A percentile compares a stretch with the other conserved stretches of the same genome.
Evolutionary conservation across 2,888 invertebrate genomes (phyloP).

Genomic region (Caenorhabditis drosophilae): DNA sequence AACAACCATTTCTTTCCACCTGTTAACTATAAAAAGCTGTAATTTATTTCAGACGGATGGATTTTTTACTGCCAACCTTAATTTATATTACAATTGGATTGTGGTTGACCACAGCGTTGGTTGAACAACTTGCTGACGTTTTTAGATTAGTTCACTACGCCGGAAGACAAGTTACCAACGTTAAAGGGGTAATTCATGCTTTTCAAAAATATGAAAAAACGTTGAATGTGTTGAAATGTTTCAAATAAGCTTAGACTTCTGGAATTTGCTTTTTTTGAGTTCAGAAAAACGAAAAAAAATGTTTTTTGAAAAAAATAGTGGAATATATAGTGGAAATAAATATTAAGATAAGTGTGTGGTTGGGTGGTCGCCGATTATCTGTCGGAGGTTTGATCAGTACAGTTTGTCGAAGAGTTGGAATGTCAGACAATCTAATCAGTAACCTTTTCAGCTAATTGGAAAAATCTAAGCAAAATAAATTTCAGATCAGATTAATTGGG

Average conservation of each 20-base stretch:
- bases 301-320: too few species aligned
- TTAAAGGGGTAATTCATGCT: slow-evolving; percentile 62
- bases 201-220: too few species aligned
- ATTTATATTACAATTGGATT: slow-evolving; percentile 65
- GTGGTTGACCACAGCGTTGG: slow-evolving; percentile 65
- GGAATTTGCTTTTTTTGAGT: too few species aligned
- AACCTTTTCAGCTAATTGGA: background rate
- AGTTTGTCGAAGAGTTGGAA: slow-evolving; percentile 63
- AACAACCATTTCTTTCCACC: background rate
- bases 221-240: too few species aligned
- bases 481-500: slow-evolving; percentile 64
- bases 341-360: slow-evolving; percentile 63
- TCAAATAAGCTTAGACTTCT: too few species aligned
- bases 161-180: slow-evolving; percentile 63
- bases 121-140: slow-evolving; percentile 65
- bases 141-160: slow-evolving; percentile 66
- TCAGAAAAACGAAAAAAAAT: too few species aligned
- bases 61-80: slow-evolving; percentile 62
- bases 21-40: too few species aligned
- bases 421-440: slow-evolving; percentile 64
- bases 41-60: slow-evolving; percentile 59
- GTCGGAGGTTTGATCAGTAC: slow-evolving; percentile 65
- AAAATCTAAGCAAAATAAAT: background rate
- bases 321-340: too few species aligned
- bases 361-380: slow-evolving; percentile 61